Percentiles rank a stretch among this genome's conserved stretches.
These are phyloP conservation scores for Tychaedon coryphoeus DNA, from an alignment of 2,113 vertebrate genomes.

Conservation along the genomic window DNA sequence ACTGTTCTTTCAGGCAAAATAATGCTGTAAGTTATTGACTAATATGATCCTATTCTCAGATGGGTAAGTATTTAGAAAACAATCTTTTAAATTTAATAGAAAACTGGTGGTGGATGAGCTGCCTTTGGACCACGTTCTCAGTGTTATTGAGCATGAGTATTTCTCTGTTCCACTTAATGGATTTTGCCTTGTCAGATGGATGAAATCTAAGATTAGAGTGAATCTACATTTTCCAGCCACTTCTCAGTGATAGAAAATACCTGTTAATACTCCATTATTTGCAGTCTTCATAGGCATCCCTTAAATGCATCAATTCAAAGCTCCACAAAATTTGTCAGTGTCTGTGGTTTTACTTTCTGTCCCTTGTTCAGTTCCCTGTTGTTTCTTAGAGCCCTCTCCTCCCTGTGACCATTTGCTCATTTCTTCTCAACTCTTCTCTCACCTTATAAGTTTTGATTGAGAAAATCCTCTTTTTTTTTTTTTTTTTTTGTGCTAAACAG, in stretches of 20 bases:
- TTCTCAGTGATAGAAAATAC: not conserved
- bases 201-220: not conserved
- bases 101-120: not conserved
- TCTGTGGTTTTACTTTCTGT: not conserved
- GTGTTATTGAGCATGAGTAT: not conserved
- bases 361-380: not conserved
- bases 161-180: not conserved
- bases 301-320: not conserved
- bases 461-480: not conserved
- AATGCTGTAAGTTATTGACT: constrained; percentile 26
- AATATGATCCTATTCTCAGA: constrained; percentile 30
- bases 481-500: not conserved
- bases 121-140: not conserved
- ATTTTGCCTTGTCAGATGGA: not conserved
- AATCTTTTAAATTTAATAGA: constrained; percentile 41
- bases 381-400: not conserved
- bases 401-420: not conserved
- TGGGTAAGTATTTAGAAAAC: constrained; percentile 26
- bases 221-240: not conserved
- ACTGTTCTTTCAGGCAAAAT: constrained; percentile 40
- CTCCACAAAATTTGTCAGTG: rapidly evolving
- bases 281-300: not conserved
- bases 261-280: not conserved
- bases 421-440: not conserved
- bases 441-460: not conserved